phyloP scores from a whole-genome alignment of 1,140 invertebrate genomes.

The Drosophila ananassae region DNA sequence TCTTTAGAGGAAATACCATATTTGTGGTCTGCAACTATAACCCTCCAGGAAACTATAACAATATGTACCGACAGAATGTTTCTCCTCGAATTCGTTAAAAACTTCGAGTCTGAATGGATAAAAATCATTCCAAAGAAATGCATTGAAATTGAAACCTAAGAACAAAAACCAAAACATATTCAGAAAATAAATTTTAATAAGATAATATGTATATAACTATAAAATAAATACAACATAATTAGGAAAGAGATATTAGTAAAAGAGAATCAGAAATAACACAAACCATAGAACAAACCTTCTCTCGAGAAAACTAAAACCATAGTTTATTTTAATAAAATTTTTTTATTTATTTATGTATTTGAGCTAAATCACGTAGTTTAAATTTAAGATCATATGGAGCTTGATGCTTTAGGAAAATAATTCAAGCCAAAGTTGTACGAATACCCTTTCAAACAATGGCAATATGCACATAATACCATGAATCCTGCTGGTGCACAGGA shows the following conservation, averaged over 20 bases:
- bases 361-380: slow-evolving; percentile 1
- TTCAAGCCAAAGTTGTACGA: not conserved
- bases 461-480: not conserved
- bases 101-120: not conserved
- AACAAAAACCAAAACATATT: not conserved
- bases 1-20: slow-evolving; percentile 50
- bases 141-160: not conserved
- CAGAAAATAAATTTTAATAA: not conserved
- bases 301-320: too few species aligned
- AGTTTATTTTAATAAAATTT: not conserved
- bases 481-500: not conserved
- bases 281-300: too few species aligned
- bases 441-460: not conserved
- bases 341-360: not conserved
- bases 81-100: slow-evolving; percentile 35
- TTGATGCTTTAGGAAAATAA: not conserved
- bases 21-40: slow-evolving; percentile 75
- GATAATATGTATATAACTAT: too few species aligned
- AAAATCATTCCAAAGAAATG: slow-evolving; percentile 3
- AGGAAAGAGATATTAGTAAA: too few species aligned
- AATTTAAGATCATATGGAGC: not conserved
- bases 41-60: slow-evolving; percentile 69
- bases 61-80: slow-evolving; percentile 51
- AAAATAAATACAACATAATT: too few species aligned
- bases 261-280: too few species aligned